Base-by-base conservation (phyloP, 2,888 invertebrate species). In the Drosophila paranaensis region DNA sequence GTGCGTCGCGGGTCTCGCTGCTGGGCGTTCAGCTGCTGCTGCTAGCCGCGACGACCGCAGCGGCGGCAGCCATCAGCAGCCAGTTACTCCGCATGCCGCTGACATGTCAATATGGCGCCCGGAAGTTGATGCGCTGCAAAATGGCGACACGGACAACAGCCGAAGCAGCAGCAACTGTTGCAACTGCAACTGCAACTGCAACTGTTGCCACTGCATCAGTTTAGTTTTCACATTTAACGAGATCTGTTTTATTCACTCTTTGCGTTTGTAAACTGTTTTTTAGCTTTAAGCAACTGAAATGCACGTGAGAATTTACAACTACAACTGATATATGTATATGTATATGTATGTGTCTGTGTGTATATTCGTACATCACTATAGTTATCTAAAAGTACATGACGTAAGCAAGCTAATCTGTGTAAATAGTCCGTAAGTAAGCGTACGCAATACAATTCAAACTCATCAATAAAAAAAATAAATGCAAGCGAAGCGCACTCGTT, bases 211-310 rank as follows among this genome's bases (percentile, higher is more conserved):
- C 60, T 20, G 39, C 30, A 45, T 10, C 58, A 20, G 33, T 50
- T 77, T 77, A 71, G 57, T 48, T 43, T 42, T 42, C 16, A 42
- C 27, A 30, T 40, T 48, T 50, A 50, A 50, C 30, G 30, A 42
- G 43, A 80, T 75, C 33, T 39, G 20, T 25, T 53, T 61, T 77
- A 13, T 20, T 60, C 40, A 54, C 20, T 20, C 46, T 61, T 54
- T 63, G 35, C 42, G 65, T 71, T 70, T 85, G 69, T 63, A 73
- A 75, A 72, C 68, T 65, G 39, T 71, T 83, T 83, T 84, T 55
- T 90, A 90, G 86, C 86, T 87, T 71, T 90, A 87, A 90, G 86
- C 89, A 87, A 89, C 85, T 89, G 87, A 86, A 87, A 88, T 87
- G 86, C 86, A 90, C 86, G 82, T 81, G 86, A 90, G 86, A 87